Evolutionary conservation across 2,888 invertebrate genomes (phyloP).

Genomic region (Cremastobaeus sp.): DNA sequence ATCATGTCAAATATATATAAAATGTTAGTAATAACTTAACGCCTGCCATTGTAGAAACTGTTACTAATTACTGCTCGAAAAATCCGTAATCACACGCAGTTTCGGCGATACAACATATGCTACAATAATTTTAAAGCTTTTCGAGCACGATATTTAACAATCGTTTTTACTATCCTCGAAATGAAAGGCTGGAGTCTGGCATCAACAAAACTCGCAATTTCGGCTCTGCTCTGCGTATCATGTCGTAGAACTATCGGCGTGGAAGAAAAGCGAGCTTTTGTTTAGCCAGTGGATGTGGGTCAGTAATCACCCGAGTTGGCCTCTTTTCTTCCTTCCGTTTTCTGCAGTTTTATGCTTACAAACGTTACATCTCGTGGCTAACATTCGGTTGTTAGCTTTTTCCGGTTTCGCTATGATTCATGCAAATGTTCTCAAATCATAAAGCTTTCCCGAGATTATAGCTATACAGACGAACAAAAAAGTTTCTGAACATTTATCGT

Average conservation of each 20-base stretch:
- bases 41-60: neutral
- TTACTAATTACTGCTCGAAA: neutral
- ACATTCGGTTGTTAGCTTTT: slow-evolving; percentile 22
- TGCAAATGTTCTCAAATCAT: no score
- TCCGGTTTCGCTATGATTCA: no score
- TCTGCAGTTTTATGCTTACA: slow-evolving; percentile 19
- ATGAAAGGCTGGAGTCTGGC: slow-evolving; percentile 28
- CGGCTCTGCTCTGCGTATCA: slow-evolving; percentile 22
- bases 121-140: slow-evolving; percentile 9
- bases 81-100: neutral
- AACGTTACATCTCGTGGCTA: slow-evolving; percentile 17
- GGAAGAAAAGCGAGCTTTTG: slow-evolving; percentile 54
- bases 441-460: no score
- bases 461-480: no score
- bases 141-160: slow-evolving; percentile 25
- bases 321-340: slow-evolving; percentile 42
- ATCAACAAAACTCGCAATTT: slow-evolving; percentile 42
- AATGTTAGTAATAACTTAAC: no score
- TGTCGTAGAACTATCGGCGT: slow-evolving; percentile 35
- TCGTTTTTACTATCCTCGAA: slow-evolving; percentile 27
- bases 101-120: neutral
- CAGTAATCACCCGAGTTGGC: slow-evolving; percentile 50
- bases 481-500: no score
- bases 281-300: slow-evolving; percentile 53
- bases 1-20: no score